These are phyloP conservation scores for Phalangium opilio DNA, from an alignment of 2,888 invertebrate species.

Conservation along the genomic window DNA sequence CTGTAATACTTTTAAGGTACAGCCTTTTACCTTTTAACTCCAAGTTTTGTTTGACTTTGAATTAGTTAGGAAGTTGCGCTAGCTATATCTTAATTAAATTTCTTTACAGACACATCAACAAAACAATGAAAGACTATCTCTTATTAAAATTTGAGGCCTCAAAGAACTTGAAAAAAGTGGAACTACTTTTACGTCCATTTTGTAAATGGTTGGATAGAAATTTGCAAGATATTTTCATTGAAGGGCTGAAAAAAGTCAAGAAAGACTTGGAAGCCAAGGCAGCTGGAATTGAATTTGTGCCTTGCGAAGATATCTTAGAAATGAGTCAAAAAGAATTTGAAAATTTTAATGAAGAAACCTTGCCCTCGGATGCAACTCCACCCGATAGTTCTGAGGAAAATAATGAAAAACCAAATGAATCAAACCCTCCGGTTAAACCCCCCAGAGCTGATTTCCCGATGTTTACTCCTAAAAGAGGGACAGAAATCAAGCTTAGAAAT, in stretches of 20 bases:
- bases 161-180: conserved; percentile 20
- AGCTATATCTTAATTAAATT: neutral
- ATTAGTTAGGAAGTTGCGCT: neutral
- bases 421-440: neutral
- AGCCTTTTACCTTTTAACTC: neutral
- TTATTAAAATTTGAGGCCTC: neutral
- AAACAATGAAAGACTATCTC: conserved; percentile 11
- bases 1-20: conserved; percentile 9
- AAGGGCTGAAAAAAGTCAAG: conserved; percentile 27
- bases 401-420: neutral
- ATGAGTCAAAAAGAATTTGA: conserved; percentile 1
- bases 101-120: conserved; percentile 6
- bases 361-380: neutral
- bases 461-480: conserved; percentile 23
- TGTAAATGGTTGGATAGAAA: conserved; percentile 31
- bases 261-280: conserved; percentile 27
- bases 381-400: neutral
- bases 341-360: neutral
- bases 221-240: conserved; percentile 29
- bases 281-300: conserved; percentile 29
- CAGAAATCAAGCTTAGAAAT: conserved; percentile 27
- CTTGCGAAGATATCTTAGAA: conserved; percentile 12
- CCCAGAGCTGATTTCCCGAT: neutral
- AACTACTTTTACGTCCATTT: conserved; percentile 29
- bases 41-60: neutral